Percentiles rank a stretch among this genome's conserved stretches.
Conservation (phyloP, 2,888 invertebrate genomes). For the Diaprepes abbreviatus region DNA sequence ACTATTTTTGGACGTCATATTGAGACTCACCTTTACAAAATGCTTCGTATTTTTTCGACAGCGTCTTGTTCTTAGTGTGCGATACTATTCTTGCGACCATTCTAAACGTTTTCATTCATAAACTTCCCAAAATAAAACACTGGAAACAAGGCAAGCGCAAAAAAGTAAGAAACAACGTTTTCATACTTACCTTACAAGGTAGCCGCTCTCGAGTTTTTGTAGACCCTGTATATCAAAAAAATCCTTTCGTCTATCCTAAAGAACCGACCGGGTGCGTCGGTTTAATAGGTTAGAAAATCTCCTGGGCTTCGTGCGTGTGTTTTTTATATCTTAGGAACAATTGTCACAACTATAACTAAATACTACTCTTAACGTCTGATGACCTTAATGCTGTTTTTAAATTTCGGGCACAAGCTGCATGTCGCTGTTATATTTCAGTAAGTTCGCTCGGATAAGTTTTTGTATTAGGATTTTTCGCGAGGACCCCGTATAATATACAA, state of each 20-base stretch:
- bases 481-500: slow-evolving; percentile 21
- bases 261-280: slow-evolving; percentile 10
- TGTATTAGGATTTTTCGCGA: slow-evolving; percentile 21
- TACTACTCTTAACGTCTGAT: slow-evolving; percentile 42
- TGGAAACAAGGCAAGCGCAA: background rate
- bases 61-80: background rate
- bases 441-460: background rate
- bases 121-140: background rate
- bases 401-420: slow-evolving; percentile 46
- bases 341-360: slow-evolving; percentile 37
- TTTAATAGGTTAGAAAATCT: slow-evolving; percentile 29
- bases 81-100: background rate
- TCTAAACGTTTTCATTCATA: background rate
- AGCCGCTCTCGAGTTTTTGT: slow-evolving; percentile 13
- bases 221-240: slow-evolving; percentile 36
- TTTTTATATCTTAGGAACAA: slow-evolving; percentile 49
- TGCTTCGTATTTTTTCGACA: slow-evolving; percentile 2
- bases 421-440: slow-evolving; percentile 33
- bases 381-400: slow-evolving; percentile 39
- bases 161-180: background rate
- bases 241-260: slow-evolving; percentile 22
- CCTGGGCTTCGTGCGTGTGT: slow-evolving; percentile 47
- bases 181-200: background rate
- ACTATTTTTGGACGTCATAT: slow-evolving; percentile 17
- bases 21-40: background rate